Evolutionary conservation across 2,113 vertebrate species (phyloP), one percentile per base, ranked within the genome.

Genomic region (Thunnus thynnus): DNA sequence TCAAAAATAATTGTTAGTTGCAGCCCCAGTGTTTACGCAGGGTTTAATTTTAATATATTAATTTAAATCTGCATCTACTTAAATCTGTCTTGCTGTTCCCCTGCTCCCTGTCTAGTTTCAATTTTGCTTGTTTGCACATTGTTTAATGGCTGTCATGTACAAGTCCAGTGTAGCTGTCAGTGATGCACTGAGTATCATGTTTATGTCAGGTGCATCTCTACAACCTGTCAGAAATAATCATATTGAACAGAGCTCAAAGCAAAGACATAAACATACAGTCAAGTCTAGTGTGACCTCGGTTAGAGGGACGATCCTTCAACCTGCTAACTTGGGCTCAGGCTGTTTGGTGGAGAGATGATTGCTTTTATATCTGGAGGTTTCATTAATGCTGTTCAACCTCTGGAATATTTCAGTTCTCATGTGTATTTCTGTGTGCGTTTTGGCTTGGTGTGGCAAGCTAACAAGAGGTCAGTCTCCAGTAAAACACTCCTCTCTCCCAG

Each of bases 401-500:
- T 69, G 62, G 44, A 57, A 78, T 61, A 54, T 65, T 62, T 36
- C 20, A 30, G 47, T 56, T 68, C 54, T 76, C 46, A 2, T 32
- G 30, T 70, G 36, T 50, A 20, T 78, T 22, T 68, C 17, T 82
- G 50, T 63, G 66, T 46, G 52, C 5, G 50, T 50, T 13, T 58
- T 36, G 52, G 41, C 54, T 72, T 61, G 64, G 46, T 78, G 78
- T 66, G 46, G 32, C 58, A 30, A 70, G 1, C 71, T 36, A 69
- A 54, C 60, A 48, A 27, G 61, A 60, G 80, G 57, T 75, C 57
- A 52, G 48, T 30, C 22, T 27, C 80, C 65, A 76, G 32, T 82
- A 67, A 81, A 85, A 65, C 36, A n/a, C 55, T 68, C 63, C 30
- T 16, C 81, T 78, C 80, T 86, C 72, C 60, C 72, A 87, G 80